phyloP scores from a whole-genome alignment of 2,797 vertebrate species.

The Lutjanus campechanus region DNA sequence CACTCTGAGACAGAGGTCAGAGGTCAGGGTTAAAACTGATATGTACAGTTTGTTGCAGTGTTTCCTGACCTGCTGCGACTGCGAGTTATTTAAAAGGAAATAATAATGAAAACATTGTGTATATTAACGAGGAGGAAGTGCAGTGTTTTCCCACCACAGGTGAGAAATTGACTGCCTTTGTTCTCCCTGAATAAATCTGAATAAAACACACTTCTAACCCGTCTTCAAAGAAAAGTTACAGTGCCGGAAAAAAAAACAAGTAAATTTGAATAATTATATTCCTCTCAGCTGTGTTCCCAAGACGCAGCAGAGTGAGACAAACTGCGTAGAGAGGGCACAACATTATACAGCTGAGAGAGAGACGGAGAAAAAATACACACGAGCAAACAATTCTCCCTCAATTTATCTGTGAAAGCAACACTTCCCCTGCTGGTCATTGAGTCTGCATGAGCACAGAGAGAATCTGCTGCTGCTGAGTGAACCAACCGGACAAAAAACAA shows the following conservation, averaged over 20 bases:
- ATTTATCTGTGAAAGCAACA: slow-evolving; percentile 25
- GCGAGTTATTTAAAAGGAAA: slow-evolving; percentile 20
- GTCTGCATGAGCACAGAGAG: too few species aligned
- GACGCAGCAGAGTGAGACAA: slow-evolving; percentile 19
- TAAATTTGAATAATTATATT: slow-evolving; percentile 53
- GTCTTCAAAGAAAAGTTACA: slow-evolving; percentile 54
- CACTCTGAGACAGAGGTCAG: too few species aligned
- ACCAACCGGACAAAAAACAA: slow-evolving; percentile 10
- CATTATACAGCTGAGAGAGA: slow-evolving; percentile 2
- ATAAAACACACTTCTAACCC: slow-evolving; percentile 40
- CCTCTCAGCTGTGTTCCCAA: slow-evolving; percentile 25
- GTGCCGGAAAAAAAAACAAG: background rate
- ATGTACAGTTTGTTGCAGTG: background rate
- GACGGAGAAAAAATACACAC: background rate
- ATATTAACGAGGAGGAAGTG: slow-evolving; percentile 10
- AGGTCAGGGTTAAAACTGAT: too few species aligned
- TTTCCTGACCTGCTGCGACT: background rate
- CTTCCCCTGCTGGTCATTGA: background rate
- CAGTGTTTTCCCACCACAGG: slow-evolving; percentile 34
- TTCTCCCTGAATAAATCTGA: slow-evolving; percentile 56
- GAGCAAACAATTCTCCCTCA: slow-evolving; percentile 13
- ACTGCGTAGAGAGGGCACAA: background rate
- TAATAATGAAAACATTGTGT: slow-evolving; percentile 34
- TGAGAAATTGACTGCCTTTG: slow-evolving; percentile 42
- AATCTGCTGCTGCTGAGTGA: background rate